Conservation (phyloP, 2,797 vertebrate genomes). For the Percopsis omiscomaycus region DNA sequence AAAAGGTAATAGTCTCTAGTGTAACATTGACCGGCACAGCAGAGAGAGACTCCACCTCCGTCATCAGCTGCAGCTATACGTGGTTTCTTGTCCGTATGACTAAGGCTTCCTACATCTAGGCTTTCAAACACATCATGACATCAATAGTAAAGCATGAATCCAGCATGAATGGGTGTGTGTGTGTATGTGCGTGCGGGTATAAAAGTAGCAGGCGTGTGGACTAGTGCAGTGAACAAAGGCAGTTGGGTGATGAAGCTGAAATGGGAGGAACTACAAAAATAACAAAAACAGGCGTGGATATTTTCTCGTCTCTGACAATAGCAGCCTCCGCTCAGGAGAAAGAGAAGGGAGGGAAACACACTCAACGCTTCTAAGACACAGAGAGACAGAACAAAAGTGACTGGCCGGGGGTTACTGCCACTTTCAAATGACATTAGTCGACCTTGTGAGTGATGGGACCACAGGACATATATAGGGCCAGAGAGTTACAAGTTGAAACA, state of each 20-base stretch:
- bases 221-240: constrained; percentile 29
- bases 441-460: too few species aligned
- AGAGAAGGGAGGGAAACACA: too few species aligned
- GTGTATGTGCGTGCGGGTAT: not conserved
- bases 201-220: constrained; percentile 1
- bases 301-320: constrained; percentile 41
- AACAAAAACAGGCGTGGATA: constrained; percentile 20
- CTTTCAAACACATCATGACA: not conserved
- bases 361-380: too few species aligned
- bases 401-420: too few species aligned
- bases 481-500: constrained; percentile 10
- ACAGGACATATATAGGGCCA: constrained; percentile 8
- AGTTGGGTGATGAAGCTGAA: constrained; percentile 35
- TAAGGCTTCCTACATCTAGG: not conserved
- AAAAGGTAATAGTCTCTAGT: not conserved
- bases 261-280: constrained; percentile 29
- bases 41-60: constrained; percentile 12
- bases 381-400: too few species aligned
- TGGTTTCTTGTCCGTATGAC: not conserved
- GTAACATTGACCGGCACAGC: not conserved
- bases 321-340: constrained; percentile 46
- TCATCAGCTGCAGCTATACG: not conserved
- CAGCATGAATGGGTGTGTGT: constrained; percentile 1
- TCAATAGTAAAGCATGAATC: not conserved
- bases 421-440: too few species aligned